Evolutionary conservation across 2,888 invertebrate species (phyloP), one percentile per base, ranked within the genome.

Genomic region (Sarcophaga subvicina): DNA sequence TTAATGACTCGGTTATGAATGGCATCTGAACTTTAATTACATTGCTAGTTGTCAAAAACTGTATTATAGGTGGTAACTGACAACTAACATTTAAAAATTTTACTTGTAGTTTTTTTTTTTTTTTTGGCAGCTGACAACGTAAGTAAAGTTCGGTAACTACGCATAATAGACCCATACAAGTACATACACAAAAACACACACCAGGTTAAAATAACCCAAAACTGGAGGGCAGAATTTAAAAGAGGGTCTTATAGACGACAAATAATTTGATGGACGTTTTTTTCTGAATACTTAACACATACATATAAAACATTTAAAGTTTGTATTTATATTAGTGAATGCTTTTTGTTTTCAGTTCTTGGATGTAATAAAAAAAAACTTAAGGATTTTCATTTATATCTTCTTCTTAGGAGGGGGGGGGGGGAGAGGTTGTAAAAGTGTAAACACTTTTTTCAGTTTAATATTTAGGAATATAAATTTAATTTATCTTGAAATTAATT

Each of bases 261-360:
- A 70, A 82, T 71, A 83, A 83, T 81, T 72, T 87, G 71, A 80
- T 84, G 87, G 87, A 87, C 87, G 87, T 82, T 82, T 87, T 77
- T 80, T 81, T 81, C 81, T 82, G 79, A 78, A 84, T 84, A 66
- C 59, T 76, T 45, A 85, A 47, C 47, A 71, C 63, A 70, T 25
- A 70, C 63, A 75, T 69, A 62, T 47, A 85, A 72, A 80, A 80
- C 66, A 69, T 63, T 54, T 20, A 63, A 63, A 76, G 20, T 69
- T 76, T 60, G 49, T 66, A 20, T 81, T 70, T 75, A 37, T 37
- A 37, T 63, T 54, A 20, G n/a, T 37, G 10, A 11, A n/a, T 45
- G 54, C 54, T 59, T 45, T 49, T 66, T 64, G 47, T 80, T 73
- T 66, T 22, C 63, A 73, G 59, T 62, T 54, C 20, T 67, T 79